phyloP scores from a whole-genome alignment of 2,797 vertebrate species.

The Lagothrix lagotricha region DNA sequence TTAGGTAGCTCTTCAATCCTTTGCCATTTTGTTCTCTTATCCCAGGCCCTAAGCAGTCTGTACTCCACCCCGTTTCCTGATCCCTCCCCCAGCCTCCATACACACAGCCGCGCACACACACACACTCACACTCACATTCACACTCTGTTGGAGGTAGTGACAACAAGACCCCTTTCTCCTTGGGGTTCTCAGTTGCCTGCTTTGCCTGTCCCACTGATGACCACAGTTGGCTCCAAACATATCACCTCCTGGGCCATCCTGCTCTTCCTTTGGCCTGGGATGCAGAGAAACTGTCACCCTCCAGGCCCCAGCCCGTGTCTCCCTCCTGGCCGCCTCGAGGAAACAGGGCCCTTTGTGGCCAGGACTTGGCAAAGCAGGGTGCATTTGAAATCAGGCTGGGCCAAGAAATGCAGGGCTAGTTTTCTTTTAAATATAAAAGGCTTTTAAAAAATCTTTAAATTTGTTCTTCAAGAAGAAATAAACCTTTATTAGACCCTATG shows the following conservation, averaged over 20 bases:
- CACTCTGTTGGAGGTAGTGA: not conserved
- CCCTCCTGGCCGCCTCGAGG: not conserved
- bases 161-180: not conserved
- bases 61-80: not conserved
- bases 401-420: slow-evolving; percentile 69
- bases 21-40: not conserved
- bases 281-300: not conserved
- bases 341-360: slow-evolving; percentile 41
- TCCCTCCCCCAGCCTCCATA: not conserved
- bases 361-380: slow-evolving; percentile 46
- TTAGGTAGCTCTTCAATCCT: not conserved
- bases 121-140: not conserved
- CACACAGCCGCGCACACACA: accelerated
- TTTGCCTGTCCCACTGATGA: not conserved
- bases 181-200: not conserved
- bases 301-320: not conserved
- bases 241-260: not conserved
- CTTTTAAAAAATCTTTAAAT: slow-evolving; percentile 80
- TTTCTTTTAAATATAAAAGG: slow-evolving; percentile 71
- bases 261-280: not conserved
- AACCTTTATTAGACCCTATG: slow-evolving; percentile 83
- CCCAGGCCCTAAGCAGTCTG: not conserved
- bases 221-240: not conserved
- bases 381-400: slow-evolving; percentile 58
- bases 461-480: slow-evolving; percentile 85